Percentiles rank a stretch among this genome's conserved stretches.
phyloP scores from a whole-genome alignment of 2,797 vertebrate genomes.

The Phoeniculus purpureus region DNA sequence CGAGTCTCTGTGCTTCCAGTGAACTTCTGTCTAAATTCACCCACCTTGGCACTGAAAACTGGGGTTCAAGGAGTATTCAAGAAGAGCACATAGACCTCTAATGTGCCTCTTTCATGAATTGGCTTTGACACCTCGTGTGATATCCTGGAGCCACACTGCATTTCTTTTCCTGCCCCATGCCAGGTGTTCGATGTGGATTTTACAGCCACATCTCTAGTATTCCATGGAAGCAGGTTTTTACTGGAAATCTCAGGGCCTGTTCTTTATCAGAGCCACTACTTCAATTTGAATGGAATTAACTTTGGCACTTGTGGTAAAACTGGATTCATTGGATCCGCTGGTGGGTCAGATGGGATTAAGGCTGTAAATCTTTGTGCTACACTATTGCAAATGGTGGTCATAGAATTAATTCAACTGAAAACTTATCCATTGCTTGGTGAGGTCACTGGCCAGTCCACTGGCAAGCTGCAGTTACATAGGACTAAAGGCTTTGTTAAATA shows the following conservation, averaged over 20 bases:
- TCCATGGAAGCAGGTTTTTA: background rate
- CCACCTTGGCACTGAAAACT: background rate
- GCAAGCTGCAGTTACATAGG: background rate
- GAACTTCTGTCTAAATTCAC: background rate
- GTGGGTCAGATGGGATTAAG: background rate
- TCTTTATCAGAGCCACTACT: fast-evolving
- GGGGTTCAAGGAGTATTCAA: background rate
- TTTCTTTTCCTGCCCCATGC: background rate
- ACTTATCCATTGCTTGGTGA: background rate
- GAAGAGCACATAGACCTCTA: background rate
- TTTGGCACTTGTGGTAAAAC: background rate
- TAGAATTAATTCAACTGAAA: background rate
- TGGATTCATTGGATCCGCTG: background rate
- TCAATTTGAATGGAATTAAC: background rate
- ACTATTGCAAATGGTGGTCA: background rate
- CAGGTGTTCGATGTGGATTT: background rate
- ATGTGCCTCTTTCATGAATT: background rate
- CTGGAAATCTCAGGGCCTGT: background rate
- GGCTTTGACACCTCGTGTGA: background rate
- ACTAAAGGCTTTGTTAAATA: background rate
- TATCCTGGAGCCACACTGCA: background rate
- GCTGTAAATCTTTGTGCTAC: background rate
- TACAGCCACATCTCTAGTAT: background rate
- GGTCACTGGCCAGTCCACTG: background rate
- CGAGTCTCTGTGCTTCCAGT: background rate